A percentile compares a stretch with the other conserved stretches of the same genome.
Conservation (phyloP, 2,888 invertebrate genomes). For the Cephus rjabovi region DNA sequence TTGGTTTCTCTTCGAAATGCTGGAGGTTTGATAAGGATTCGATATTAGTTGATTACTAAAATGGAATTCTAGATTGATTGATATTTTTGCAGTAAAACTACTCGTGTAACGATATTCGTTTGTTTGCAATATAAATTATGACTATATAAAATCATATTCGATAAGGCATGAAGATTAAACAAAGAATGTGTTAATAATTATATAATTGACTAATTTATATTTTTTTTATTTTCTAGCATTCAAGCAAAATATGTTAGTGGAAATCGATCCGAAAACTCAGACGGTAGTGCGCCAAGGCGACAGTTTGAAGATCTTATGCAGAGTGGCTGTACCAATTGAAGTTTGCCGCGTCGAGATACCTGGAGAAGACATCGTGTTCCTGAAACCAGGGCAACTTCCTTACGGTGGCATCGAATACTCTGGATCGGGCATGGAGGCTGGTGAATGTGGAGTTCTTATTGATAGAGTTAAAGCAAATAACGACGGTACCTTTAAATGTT, state of each 20-base stretch:
- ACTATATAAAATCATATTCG: not conserved
- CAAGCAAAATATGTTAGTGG: slow-evolving; percentile 31
- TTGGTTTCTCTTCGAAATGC: too few species aligned
- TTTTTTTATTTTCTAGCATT: slow-evolving; percentile 14
- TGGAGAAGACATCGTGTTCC: slow-evolving; percentile 37
- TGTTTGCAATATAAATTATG: not conserved
- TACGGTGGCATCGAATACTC: slow-evolving; percentile 63
- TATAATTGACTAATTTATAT: not conserved
- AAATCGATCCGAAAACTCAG: slow-evolving; percentile 65
- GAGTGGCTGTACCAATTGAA: slow-evolving; percentile 69
- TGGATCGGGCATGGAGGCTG: slow-evolving; percentile 70
- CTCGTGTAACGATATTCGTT: not conserved
- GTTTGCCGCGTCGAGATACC: slow-evolving; percentile 71
- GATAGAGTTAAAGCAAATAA: slow-evolving; percentile 73
- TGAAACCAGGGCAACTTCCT: slow-evolving; percentile 34
- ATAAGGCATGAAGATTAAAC: not conserved
- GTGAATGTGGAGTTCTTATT: slow-evolving; percentile 81
- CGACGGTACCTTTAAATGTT: slow-evolving; percentile 79
- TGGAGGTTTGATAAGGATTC: too few species aligned
- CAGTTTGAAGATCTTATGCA: slow-evolving; percentile 72
- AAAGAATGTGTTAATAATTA: not conserved
- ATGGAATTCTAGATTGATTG: not conserved
- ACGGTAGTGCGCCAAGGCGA: slow-evolving; percentile 71
- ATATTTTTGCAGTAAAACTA: not conserved
- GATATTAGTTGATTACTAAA: too few species aligned